phyloP scores from a whole-genome alignment of 2,113 vertebrate genomes.

The Corvus moneduloides region DNA sequence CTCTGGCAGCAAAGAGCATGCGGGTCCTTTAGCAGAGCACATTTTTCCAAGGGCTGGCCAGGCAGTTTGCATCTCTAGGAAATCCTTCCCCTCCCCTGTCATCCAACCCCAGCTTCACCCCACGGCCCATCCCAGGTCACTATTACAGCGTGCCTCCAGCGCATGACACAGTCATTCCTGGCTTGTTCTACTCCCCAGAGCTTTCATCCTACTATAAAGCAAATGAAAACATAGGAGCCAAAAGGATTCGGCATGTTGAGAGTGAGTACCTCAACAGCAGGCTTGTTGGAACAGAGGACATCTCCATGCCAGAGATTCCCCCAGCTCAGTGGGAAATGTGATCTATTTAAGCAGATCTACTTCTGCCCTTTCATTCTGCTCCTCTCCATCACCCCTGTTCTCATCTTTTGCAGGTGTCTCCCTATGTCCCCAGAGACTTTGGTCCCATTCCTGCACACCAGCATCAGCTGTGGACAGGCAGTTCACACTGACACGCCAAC shows the following conservation, averaged over 20 bases:
- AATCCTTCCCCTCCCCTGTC: constrained; percentile 15
- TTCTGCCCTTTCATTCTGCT: neutral
- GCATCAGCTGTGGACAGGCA: neutral
- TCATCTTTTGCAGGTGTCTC: neutral
- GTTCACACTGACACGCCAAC: neutral
- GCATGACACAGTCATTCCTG: constrained; percentile 15
- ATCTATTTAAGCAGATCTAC: neutral
- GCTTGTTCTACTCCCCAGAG: neutral
- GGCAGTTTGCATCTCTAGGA: constrained; percentile 27
- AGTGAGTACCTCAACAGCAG: neutral
- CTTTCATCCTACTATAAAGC: neutral
- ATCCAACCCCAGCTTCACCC: neutral
- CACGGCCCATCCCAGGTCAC: neutral
- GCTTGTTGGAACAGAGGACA: neutral
- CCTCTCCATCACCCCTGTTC: neutral
- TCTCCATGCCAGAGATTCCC: neutral
- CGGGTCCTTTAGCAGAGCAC: neutral
- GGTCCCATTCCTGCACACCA: neutral
- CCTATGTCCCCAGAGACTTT: neutral
- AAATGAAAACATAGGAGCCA: neutral
- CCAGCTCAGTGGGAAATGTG: neutral
- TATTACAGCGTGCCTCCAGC: neutral
- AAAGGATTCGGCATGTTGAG: neutral
- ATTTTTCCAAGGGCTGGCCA: neutral
- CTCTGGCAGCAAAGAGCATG: neutral